A percentile compares a stretch with the other conserved stretches of the same genome.
phyloP scores from a whole-genome alignment of 2,113 vertebrate species.

The Micronycteris hirsuta region DNA sequence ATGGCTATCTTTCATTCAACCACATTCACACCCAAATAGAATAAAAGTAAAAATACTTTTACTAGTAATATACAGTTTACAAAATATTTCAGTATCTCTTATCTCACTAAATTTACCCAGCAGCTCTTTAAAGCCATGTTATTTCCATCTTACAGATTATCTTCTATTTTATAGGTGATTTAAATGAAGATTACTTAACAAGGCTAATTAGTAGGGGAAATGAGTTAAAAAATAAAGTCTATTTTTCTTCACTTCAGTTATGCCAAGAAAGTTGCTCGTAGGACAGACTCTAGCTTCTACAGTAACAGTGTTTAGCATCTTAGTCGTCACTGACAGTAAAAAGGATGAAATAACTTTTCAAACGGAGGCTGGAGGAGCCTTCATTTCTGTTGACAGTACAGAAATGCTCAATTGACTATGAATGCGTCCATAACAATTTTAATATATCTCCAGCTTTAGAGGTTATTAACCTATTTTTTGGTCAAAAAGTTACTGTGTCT shows the following conservation, averaged over 20 bases:
- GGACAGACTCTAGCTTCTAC: neutral
- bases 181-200: neutral
- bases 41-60: neutral
- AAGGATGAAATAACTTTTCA: neutral
- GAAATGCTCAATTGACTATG: slow-evolving; percentile 39
- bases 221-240: slow-evolving; percentile 3
- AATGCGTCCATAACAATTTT: neutral
- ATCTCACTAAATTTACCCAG: neutral
- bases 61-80: neutral
- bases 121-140: neutral
- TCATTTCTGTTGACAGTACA: neutral
- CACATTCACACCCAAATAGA: neutral
- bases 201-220: neutral
- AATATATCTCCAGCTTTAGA: neutral
- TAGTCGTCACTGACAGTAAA: neutral
- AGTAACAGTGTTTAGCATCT: neutral
- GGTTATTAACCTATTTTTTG: neutral
- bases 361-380: neutral
- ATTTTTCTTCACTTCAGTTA: slow-evolving; percentile 8
- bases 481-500: neutral
- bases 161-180: neutral
- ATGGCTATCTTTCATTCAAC: neutral
- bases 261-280: slow-evolving; percentile 8
- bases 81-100: slow-evolving; percentile 16
- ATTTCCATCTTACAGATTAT: neutral